Conservation (phyloP, 37 sponge, comb jelly and placozoan genomes). For the Aphrocallistes beatrix region DNA sequence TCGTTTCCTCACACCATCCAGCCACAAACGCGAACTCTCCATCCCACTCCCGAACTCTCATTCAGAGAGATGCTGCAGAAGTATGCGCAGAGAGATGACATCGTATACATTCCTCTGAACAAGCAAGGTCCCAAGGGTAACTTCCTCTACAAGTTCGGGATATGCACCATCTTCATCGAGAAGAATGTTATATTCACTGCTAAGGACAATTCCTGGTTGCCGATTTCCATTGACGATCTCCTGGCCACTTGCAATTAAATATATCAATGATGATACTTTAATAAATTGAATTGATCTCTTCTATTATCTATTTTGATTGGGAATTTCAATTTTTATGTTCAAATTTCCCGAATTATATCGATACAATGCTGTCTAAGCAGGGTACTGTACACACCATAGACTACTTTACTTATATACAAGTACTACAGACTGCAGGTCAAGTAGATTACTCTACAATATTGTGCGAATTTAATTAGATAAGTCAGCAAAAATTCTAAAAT, state of each 20-base stretch:
- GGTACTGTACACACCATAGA: too few relatives aligned
- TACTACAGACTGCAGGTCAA: too few relatives aligned
- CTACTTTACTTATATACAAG: too few relatives aligned
- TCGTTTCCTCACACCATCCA: neutral
- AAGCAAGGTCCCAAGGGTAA: conserved; percentile 69
- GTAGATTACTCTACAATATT: too few relatives aligned
- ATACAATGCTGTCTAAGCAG: too few relatives aligned
- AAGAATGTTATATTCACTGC: conserved; percentile 63
- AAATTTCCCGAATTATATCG: too few relatives aligned
- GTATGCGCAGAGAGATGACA: conserved; percentile 64
- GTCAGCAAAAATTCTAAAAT: too few relatives aligned
- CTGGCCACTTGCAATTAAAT: neutral
- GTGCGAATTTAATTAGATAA: too few relatives aligned
- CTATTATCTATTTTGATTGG: too few relatives aligned
- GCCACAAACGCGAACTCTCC: neutral
- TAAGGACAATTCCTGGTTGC: conserved; percentile 34
- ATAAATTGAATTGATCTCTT: too few relatives aligned
- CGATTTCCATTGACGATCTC: conserved; percentile 49
- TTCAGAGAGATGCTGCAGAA: conserved; percentile 50
- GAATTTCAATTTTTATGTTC: too few relatives aligned
- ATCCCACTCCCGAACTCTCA: neutral
- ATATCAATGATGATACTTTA: too few relatives aligned
- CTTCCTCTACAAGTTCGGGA: conserved; percentile 72
- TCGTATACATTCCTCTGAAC: conserved; percentile 80
- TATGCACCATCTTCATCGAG: conserved; percentile 62